Percentiles rank a stretch among this genome's conserved stretches.
These are phyloP conservation scores for Phorcus lineatus DNA, from an alignment of 2,888 invertebrate genomes.

Conservation along the genomic window DNA sequence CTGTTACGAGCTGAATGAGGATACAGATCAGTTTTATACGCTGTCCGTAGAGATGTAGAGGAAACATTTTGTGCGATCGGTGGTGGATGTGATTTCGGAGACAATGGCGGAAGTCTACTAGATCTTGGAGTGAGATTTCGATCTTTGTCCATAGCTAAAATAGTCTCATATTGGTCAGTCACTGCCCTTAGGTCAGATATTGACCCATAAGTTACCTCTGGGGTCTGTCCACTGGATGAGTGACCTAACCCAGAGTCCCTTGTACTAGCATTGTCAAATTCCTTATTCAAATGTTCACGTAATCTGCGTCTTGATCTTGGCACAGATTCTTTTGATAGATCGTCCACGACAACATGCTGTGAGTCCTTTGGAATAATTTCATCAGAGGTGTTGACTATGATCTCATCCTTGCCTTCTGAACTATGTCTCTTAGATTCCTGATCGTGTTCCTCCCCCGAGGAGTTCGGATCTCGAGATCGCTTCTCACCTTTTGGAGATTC, in stretches of 20 bases:
- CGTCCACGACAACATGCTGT: not conserved
- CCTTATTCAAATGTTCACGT: conserved; percentile 13
- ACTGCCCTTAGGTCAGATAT: conserved; percentile 47
- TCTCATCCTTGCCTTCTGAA: not conserved
- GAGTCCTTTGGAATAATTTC: not conserved
- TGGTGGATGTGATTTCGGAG: conserved; percentile 52
- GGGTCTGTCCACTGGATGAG: not conserved
- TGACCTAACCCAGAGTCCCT: not conserved
- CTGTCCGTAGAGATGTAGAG: conserved; percentile 54
- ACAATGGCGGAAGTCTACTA: conserved; percentile 46
- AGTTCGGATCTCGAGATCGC: conserved; percentile 52
- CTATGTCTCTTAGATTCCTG: not conserved
- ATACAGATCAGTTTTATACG: conserved; percentile 60
- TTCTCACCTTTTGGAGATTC: conserved; percentile 55
- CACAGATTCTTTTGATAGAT: conserved; percentile 30
- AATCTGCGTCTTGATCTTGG: conserved; percentile 31
- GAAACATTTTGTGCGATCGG: conserved; percentile 57
- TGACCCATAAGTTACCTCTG: conserved; percentile 40
- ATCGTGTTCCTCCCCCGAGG: conserved; percentile 62
- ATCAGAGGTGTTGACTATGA: not conserved
- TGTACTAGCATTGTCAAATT: not conserved
- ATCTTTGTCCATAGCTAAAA: conserved; percentile 14
- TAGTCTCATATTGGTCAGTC: conserved; percentile 38
- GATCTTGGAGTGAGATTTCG: not conserved
- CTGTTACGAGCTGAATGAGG: conserved; percentile 7